Evolutionary conservation across 2,888 invertebrate genomes (phyloP).

Genomic region (Caenorhabditis macrosperma): DNA sequence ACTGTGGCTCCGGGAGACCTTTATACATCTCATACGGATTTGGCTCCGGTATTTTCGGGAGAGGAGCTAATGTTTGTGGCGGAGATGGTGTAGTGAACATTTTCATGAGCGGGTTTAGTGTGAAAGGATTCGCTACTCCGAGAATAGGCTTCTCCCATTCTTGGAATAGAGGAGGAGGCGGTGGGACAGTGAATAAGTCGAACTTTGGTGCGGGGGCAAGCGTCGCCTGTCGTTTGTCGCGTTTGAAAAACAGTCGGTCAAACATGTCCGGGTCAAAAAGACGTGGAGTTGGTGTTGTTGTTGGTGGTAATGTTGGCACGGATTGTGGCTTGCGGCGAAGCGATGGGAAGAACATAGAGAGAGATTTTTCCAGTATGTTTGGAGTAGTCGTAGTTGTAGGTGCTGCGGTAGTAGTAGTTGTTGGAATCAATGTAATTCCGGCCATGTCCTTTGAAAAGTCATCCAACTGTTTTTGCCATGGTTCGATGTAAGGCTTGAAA

Average conservation of each 20-base stretch:
- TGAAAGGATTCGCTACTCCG: slow-evolving; percentile 69
- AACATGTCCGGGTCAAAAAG: slow-evolving; percentile 67
- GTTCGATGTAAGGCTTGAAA: slow-evolving; percentile 71
- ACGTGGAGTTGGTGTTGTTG: slow-evolving; percentile 53
- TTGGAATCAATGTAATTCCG: slow-evolving; percentile 63
- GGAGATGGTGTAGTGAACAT: slow-evolving; percentile 70
- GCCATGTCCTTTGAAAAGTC: slow-evolving; percentile 65
- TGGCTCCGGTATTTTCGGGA: slow-evolving; percentile 29
- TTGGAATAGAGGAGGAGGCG: slow-evolving; percentile 59
- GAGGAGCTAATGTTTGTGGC: slow-evolving; percentile 36
- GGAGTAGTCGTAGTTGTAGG: slow-evolving; percentile 62
- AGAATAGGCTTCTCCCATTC: slow-evolving; percentile 64
- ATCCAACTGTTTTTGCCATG: slow-evolving; percentile 69
- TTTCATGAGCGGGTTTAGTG: slow-evolving; percentile 72
- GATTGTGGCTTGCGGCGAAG: slow-evolving; percentile 58
- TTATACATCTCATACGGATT: slow-evolving; percentile 26
- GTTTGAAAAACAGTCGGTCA: slow-evolving; percentile 60
- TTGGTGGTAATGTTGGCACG: slow-evolving; percentile 26
- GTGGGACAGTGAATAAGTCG: slow-evolving; percentile 51
- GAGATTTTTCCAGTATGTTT: slow-evolving; percentile 62
- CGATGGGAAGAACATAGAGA: slow-evolving; percentile 67
- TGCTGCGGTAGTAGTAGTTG: slow-evolving; percentile 65
- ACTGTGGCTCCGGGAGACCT: slow-evolving; percentile 58
- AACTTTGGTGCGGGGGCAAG: slow-evolving; percentile 33
- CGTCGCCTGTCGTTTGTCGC: slow-evolving; percentile 54